These are phyloP conservation scores for Lipophrys pholis DNA, from an alignment of 2,113 vertebrate species.

Conservation along the genomic window DNA sequence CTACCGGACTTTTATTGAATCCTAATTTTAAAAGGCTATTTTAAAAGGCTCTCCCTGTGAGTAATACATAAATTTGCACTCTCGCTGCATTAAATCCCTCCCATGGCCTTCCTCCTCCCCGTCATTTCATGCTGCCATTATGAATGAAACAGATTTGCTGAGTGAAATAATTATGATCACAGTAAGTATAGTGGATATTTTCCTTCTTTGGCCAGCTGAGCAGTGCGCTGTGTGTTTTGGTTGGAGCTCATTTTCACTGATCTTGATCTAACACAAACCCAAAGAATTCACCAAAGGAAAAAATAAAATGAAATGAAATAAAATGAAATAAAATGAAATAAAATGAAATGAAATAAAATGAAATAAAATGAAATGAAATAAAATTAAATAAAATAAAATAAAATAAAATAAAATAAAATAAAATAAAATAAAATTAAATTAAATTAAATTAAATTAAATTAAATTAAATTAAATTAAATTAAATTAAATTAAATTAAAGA, in stretches of 20 bases:
- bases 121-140: constrained; percentile 13
- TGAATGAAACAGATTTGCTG: constrained; percentile 33
- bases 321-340: no score
- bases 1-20: neutral
- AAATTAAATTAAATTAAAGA: no score
- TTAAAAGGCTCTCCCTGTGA: neutral
- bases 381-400: no score
- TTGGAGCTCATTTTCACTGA: constrained; percentile 54
- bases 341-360: no score
- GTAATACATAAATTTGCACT: constrained; percentile 24
- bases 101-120: constrained; percentile 11
- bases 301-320: no score
- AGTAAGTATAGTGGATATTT: constrained; percentile 11
- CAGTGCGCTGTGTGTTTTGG: constrained; percentile 12
- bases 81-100: constrained; percentile 19
- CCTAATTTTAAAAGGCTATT: constrained; percentile 11
- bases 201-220: constrained; percentile 23
- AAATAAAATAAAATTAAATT: no score
- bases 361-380: no score
- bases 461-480: no score
- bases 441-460: no score
- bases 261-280: constrained; percentile 40
- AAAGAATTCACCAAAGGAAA: constrained; percentile 3
- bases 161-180: constrained; percentile 48
- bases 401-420: no score